These are phyloP conservation scores for Athalia cordata DNA, from an alignment of 2,888 invertebrate species.

Conservation along the genomic window DNA sequence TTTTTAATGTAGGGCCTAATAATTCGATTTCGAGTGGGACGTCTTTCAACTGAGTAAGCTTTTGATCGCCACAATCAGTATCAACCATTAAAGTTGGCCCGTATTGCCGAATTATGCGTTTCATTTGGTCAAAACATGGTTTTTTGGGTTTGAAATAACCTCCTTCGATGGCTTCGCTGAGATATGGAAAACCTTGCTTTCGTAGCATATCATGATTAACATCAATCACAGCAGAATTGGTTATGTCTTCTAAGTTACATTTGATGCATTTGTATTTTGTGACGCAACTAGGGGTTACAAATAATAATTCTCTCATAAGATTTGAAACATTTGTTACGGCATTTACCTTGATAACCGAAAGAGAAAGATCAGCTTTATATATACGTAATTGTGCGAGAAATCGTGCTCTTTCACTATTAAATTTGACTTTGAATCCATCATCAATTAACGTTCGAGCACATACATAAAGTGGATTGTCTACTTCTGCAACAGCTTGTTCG, in stretches of 20 bases:
- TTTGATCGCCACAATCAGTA: conserved; percentile 19
- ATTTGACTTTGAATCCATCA: neutral
- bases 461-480: neutral
- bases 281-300: conserved; percentile 1
- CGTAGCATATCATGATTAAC: neutral
- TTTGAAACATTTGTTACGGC: conserved; percentile 32
- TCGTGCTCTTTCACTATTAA: neutral
- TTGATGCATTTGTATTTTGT: neutral
- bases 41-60: conserved; percentile 1
- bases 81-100: conserved; percentile 1
- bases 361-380: neutral
- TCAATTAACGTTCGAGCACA: conserved; percentile 13
- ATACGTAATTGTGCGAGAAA: neutral
- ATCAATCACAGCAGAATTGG: conserved; percentile 1
- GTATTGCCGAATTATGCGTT: neutral
- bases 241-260: neutral
- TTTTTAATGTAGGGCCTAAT: neutral
- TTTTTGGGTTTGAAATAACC: neutral
- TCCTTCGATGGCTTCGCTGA: neutral
- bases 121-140: neutral
- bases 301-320: conserved; percentile 1
- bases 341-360: conserved; percentile 13
- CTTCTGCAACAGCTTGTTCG: neutral
- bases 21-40: neutral
- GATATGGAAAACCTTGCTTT: conserved; percentile 8